Conservation (phyloP, 2,113 vertebrate genomes). For the Tupaia tana region DNA sequence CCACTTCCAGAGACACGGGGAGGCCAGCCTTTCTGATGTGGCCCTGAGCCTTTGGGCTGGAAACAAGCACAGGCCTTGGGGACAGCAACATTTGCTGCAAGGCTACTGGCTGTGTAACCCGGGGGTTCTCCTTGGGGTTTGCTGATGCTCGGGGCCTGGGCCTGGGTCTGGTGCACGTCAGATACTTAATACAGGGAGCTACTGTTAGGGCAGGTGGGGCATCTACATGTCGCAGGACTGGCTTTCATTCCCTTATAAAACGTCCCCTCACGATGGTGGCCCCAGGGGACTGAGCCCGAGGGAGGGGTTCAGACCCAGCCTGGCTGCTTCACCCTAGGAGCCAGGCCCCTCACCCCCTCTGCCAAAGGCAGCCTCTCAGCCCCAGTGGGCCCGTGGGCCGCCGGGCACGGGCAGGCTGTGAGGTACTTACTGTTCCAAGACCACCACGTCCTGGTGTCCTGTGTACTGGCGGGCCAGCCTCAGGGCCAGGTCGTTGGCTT, state of each 20-base stretch:
- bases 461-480: conserved; percentile 94
- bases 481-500: conserved; percentile 96
- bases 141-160: neutral
- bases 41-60: neutral
- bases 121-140: neutral
- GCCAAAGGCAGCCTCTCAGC: neutral
- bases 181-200: neutral
- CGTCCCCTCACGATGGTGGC: neutral
- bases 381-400: neutral
- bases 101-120: neutral
- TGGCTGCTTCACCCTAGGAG: neutral
- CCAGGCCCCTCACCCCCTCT: neutral
- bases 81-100: neutral
- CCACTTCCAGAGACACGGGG: neutral
- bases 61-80: neutral
- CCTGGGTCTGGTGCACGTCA: neutral
- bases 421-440: conserved; percentile 94
- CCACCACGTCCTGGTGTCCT: conserved; percentile 92
- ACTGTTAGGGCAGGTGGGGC: neutral
- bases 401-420: neutral
- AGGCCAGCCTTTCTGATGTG: neutral
- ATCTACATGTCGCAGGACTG: neutral
- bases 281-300: neutral
- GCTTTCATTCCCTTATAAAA: neutral
- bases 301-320: neutral